Conservation (phyloP, 2,113 vertebrate genomes). For the Thamnaconus septentrionalis region DNA sequence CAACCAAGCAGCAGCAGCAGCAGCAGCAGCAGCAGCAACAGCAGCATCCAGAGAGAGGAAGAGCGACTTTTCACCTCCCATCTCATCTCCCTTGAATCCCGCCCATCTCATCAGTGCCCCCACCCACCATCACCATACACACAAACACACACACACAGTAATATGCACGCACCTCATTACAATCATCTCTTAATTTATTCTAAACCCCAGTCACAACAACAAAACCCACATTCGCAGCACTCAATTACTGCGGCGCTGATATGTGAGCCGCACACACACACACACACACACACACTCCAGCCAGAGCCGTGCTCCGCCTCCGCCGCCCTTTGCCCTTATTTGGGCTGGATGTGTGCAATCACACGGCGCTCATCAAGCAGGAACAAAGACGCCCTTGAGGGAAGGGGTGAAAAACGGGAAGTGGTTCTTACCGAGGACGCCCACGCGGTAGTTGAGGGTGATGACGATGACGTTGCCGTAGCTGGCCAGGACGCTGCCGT, state of each 20-base stretch:
- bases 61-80: conserved; percentile 32
- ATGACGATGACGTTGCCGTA: conserved; percentile 99
- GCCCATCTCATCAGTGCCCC: conserved; percentile 56
- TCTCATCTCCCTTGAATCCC: conserved; percentile 27
- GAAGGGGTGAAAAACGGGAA: neutral
- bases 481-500: conserved; percentile 97
- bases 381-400: conserved; percentile 63
- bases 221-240: conserved; percentile 48
- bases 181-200: conserved; percentile 68
- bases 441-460: conserved; percentile 98
- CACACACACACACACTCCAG: neutral
- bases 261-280: conserved; percentile 7
- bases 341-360: conserved; percentile 51
- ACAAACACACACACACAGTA: conserved; percentile 16
- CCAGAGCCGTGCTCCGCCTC: conserved; percentile 3
- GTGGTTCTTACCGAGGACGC: conserved; percentile 89
- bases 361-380: conserved; percentile 54
- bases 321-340: conserved; percentile 17
- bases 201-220: conserved; percentile 56
- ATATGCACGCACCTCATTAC: conserved; percentile 53
- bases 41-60: conserved; percentile 24
- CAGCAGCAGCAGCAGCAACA: conserved; percentile 31
- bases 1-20: conserved; percentile 39
- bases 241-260: conserved; percentile 53
- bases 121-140: conserved; percentile 7